A percentile compares a stretch with the other conserved stretches of the same genome.
phyloP scores from a whole-genome alignment of 2,888 invertebrate species.

The Eubasilissa splendida region DNA sequence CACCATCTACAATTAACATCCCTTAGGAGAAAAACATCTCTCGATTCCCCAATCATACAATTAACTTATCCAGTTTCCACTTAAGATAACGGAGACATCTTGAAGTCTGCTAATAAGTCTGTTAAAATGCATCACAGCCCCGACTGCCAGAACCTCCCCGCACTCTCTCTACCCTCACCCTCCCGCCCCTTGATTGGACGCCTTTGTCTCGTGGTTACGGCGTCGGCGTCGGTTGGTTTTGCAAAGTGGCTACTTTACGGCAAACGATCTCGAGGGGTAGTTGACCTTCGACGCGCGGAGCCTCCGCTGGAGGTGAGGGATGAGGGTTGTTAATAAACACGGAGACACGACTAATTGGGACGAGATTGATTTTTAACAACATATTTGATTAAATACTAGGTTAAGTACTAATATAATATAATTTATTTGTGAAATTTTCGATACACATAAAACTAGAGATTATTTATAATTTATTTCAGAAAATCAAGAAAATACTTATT shows the following conservation, averaged over 20 bases:
- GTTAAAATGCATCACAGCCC: slow-evolving; percentile 33
- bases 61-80: background rate
- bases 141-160: background rate
- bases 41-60: slow-evolving; percentile 1
- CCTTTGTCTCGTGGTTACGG: slow-evolving; percentile 25
- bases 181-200: slow-evolving; percentile 15
- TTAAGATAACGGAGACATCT: slow-evolving; percentile 21
- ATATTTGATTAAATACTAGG: too few relatives aligned
- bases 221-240: slow-evolving; percentile 8
- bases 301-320: background rate
- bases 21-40: too few relatives aligned
- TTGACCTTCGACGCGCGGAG: slow-evolving; percentile 24
- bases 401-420: too few relatives aligned
- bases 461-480: too few relatives aligned
- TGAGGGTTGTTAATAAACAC: too few relatives aligned
- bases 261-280: slow-evolving; percentile 7
- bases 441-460: too few relatives aligned
- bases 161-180: background rate
- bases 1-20: too few relatives aligned
- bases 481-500: too few relatives aligned
- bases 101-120: slow-evolving; percentile 26
- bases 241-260: slow-evolving; percentile 27
- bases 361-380: too few relatives aligned
- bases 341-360: too few relatives aligned
- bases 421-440: too few relatives aligned